Evolutionary conservation across 1,140 invertebrate genomes (phyloP).

Genomic region (silkworm (Bombyx mori)): DNA sequence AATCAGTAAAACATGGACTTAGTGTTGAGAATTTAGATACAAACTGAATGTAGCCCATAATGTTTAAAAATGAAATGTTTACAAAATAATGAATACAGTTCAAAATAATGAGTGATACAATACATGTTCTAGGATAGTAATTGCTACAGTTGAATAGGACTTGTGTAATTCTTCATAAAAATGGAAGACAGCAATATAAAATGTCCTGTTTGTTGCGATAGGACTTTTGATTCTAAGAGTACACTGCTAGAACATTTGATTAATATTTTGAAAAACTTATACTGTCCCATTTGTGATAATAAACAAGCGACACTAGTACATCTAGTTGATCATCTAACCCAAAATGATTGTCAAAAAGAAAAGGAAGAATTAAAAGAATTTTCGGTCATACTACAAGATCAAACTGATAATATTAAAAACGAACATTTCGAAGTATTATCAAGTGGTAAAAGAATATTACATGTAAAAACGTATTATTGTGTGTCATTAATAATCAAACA

Average conservation of each 20-base stretch:
- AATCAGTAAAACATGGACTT: slow-evolving; percentile 46
- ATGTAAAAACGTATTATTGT: too few species aligned
- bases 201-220: slow-evolving; percentile 77
- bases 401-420: too few species aligned
- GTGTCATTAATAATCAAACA: too few species aligned
- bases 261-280: slow-evolving; percentile 72
- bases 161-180: slow-evolving; percentile 16
- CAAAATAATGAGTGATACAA: too few species aligned
- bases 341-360: slow-evolving; percentile 30
- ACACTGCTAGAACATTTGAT: slow-evolving; percentile 74
- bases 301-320: slow-evolving; percentile 67
- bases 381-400: neutral
- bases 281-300: slow-evolving; percentile 73
- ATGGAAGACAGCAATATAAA: slow-evolving; percentile 71
- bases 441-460: too few species aligned
- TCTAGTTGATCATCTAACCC: slow-evolving; percentile 71
- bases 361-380: neutral
- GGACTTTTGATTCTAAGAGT: slow-evolving; percentile 72
- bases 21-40: slow-evolving; percentile 59
- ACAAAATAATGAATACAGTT: slow-evolving; percentile 29
- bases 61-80: slow-evolving; percentile 35
- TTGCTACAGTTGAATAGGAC: slow-evolving; percentile 2
- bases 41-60: slow-evolving; percentile 45
- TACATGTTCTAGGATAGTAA: neutral
- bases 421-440: too few species aligned